A percentile compares a stretch with the other conserved stretches of the same genome.
Evolutionary conservation across 2,797 vertebrate genomes (phyloP).

Genomic region (Salarias fasciatus): DNA sequence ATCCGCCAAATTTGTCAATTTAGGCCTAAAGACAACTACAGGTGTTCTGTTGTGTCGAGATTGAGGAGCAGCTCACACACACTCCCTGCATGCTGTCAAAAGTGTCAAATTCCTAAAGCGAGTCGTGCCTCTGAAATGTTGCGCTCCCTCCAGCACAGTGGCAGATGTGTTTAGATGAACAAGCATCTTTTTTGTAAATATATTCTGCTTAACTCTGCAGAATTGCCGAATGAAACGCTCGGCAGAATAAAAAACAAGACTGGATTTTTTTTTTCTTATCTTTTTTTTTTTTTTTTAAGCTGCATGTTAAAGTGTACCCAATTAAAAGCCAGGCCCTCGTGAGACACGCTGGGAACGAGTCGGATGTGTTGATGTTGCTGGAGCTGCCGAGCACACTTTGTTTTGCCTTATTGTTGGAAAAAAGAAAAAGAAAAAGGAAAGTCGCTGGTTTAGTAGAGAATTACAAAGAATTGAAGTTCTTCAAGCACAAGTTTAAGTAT

Average conservation of each 20-base stretch:
- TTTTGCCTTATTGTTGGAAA: conserved; percentile 15
- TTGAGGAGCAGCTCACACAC: neutral
- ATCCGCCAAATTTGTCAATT: conserved; percentile 37
- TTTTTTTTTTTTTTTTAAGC: conserved; percentile 11
- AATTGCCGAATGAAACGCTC: conserved; percentile 46
- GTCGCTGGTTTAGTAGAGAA: conserved; percentile 22
- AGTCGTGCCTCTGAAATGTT: conserved; percentile 15
- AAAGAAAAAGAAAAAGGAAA: neutral
- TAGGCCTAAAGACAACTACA: conserved; percentile 39
- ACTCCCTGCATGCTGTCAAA: conserved; percentile 40
- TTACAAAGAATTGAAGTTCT: neutral
- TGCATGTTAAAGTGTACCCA: conserved; percentile 62
- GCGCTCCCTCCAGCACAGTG: conserved; percentile 41
- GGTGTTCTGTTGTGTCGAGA: conserved; percentile 47
- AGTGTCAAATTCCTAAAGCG: conserved; percentile 40
- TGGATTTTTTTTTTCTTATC: conserved; percentile 25
- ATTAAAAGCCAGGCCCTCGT: conserved; percentile 58
- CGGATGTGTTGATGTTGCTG: conserved; percentile 32
- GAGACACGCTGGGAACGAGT: conserved; percentile 48
- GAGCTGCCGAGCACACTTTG: conserved; percentile 21
- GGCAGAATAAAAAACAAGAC: conserved; percentile 38
- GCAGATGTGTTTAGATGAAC: conserved; percentile 67
- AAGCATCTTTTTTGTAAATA: conserved; percentile 62
- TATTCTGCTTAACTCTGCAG: conserved; percentile 72
- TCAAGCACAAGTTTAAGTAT: neutral